phyloP scores from a whole-genome alignment of 2,888 invertebrate species.

The Slavum lentiscoides region DNA sequence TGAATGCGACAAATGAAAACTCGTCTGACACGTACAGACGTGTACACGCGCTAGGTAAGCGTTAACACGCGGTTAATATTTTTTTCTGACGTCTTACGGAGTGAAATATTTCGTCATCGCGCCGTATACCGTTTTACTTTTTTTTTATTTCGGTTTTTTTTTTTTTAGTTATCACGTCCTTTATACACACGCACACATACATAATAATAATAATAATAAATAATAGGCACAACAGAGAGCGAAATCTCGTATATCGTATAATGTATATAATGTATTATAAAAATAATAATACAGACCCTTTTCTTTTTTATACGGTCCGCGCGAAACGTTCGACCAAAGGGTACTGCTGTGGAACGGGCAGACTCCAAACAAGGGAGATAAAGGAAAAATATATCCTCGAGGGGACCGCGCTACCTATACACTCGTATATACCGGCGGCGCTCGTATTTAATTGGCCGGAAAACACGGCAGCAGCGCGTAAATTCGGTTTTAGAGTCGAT shows the following conservation, averaged over 20 bases:
- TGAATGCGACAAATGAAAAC: too few relatives aligned
- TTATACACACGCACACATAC: not conserved
- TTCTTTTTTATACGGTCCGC: conserved; percentile 12
- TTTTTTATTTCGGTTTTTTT: not conserved
- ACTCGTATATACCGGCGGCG: not conserved
- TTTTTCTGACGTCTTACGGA: not conserved
- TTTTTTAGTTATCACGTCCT: not conserved
- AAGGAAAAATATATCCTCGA: conserved; percentile 8
- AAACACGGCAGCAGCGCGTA: not conserved
- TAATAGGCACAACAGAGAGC: not conserved
- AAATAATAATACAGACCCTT: conserved; percentile 1
- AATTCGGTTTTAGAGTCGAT: not conserved
- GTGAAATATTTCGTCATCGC: not conserved
- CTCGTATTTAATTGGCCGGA: conserved; percentile 33
- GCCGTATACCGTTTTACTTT: not conserved
- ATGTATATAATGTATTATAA: not conserved
- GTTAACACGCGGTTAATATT: not conserved
- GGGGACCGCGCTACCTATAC: not conserved
- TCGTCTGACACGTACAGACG: not conserved
- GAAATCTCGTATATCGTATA: not conserved
- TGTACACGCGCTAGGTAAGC: not conserved
- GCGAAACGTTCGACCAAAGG: conserved; percentile 26
- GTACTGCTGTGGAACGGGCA: conserved; percentile 5
- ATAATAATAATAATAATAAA: not conserved
- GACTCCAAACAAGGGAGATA: conserved; percentile 18